Conservation (phyloP, 2,113 vertebrate species). For the Elanus axillaris region DNA sequence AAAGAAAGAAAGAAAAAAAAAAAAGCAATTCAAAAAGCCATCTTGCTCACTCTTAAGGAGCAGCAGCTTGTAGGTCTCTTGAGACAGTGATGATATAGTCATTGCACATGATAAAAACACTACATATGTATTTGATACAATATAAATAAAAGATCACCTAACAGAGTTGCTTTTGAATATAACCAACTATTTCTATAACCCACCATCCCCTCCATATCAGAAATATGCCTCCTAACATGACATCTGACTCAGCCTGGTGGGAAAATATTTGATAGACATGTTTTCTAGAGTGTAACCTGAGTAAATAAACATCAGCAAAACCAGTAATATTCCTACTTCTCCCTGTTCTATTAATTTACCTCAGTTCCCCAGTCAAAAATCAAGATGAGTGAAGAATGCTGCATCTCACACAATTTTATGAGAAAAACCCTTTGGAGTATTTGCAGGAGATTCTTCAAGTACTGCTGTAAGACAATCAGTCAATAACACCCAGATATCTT, state of each 20-base stretch:
- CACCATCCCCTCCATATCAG: not conserved
- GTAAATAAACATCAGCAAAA: not conserved
- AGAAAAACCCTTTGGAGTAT: not conserved
- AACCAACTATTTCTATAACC: not conserved
- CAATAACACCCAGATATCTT: not conserved
- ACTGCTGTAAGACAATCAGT: not conserved
- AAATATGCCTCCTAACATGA: not conserved
- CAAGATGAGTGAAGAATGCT: not conserved
- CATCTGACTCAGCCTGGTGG: not conserved
- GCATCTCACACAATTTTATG: not conserved
- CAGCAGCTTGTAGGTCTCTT: not conserved
- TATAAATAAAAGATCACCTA: not conserved
- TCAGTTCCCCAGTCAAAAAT: not conserved
- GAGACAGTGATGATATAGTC: not conserved
- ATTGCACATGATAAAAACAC: not conserved
- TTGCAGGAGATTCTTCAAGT: not conserved
- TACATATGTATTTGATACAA: not conserved
- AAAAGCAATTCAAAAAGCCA: fast-evolving
- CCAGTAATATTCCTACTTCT: not conserved
- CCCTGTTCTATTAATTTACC: not conserved
- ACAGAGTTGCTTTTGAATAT: not conserved
- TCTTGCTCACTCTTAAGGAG: not conserved
- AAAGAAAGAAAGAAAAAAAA: not conserved
- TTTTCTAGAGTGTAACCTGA: not conserved
- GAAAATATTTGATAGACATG: not conserved